Base-by-base conservation (phyloP, 2,797 vertebrate species). In the Coranthus polyacanthus region DNA sequence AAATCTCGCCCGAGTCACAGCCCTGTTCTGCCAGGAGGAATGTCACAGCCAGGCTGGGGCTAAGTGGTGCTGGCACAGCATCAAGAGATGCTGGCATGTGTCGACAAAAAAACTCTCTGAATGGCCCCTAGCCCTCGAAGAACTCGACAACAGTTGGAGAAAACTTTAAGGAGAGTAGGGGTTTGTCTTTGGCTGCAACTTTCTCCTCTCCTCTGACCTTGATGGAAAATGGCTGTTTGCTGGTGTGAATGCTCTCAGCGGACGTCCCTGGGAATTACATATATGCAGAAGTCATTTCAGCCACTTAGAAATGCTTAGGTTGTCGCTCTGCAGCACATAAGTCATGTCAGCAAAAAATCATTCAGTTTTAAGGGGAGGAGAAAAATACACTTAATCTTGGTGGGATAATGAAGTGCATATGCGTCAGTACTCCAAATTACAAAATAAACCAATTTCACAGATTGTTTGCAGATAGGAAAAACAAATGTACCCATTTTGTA, bases 1-100 rank as follows among this genome's bases (percentile, higher is more conserved):
- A 78, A 79, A 52, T 78, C 66, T 71, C 24, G 69, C 69, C 80
- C 45, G 44, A 67, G 84, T 85, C 83, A 5, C 63, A 50, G 70
- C 46, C 52, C 41, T 5, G 64, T 54, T 74, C 24, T 63, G 83
- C 85, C 79, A 77, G 77, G 58, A 87, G 86, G 83, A 82, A 86
- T 68, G 84, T 88, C 83, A 82, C 60, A 61, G 73, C 60, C 81
- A 37, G 68, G 68, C 64, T 42, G 63, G 36, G 72, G 53, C 76
- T 68, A 64, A 85, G 79, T 42, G 12, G 51, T 12, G 69, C 76
- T 85, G 82, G 85, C 85, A 74, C 21, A 1, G 34, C 81, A 75
- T 82, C 84, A 73, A 70, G 74, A 77, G 58, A 66, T 17, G 54
- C 54, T 75, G 81, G 75, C 74, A 56, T 75, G 76, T 73, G 62